These are phyloP conservation scores for Brachionus paranguensis DNA, from an alignment of 1,140 invertebrate genomes.

Conservation along the genomic window DNA sequence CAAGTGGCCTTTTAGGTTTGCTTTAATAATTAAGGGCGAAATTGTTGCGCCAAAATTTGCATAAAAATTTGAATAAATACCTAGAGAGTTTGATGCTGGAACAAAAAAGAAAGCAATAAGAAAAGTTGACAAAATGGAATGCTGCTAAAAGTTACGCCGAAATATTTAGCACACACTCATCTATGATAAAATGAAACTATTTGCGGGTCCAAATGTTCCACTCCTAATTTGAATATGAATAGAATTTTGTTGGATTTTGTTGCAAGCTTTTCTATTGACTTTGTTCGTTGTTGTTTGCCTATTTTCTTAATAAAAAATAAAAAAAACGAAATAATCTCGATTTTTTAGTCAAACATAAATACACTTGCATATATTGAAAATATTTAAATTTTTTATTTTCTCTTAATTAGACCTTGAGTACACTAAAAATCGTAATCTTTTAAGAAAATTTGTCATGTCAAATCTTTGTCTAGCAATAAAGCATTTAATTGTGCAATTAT, in stretches of 20 bases:
- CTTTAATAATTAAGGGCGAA: neutral
- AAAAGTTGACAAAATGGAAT: neutral
- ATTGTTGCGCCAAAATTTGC: neutral
- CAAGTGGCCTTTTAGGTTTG: neutral
- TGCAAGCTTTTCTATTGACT: neutral
- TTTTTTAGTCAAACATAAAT: neutral
- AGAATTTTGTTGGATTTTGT: neutral
- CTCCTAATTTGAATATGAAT: neutral
- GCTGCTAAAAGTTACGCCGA: neutral
- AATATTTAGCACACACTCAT: neutral
- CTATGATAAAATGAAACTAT: neutral
- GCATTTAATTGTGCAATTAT: neutral
- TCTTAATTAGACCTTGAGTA: neutral
- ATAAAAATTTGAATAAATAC: slow-evolving; percentile 30
- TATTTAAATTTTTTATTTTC: neutral
- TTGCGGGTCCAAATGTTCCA: neutral
- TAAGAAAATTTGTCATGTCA: neutral
- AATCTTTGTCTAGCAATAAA: neutral
- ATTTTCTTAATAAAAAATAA: neutral
- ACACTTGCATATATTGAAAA: neutral
- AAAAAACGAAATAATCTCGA: neutral
- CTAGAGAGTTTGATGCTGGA: neutral
- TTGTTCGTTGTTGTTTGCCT: neutral
- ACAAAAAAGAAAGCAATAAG: neutral
- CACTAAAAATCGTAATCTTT: neutral